Base-by-base conservation (phyloP, 2,113 vertebrate species). In the Plecturocebus donacophilus region DNA sequence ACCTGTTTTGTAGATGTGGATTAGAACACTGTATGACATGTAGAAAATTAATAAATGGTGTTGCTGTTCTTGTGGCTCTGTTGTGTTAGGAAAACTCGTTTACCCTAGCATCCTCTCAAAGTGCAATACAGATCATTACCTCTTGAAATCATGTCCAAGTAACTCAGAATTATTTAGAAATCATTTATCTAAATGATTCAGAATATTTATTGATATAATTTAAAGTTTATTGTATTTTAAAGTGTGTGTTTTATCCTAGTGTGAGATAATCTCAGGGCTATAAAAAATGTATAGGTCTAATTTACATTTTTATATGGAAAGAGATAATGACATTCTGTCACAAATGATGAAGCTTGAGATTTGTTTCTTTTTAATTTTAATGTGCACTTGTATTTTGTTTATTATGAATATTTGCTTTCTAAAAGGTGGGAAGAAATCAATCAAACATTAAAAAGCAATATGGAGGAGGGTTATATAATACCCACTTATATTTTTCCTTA, bases 251-350 rank as follows among this genome's bases (percentile, higher is more conserved):
- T 90, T 5, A 82, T 86, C 80, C 7, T 40, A 73, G 35, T 71
- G 47, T 77, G 82, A 89, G 17, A 66, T 84, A 79, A 92, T 71
- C 30, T 35, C 20, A 94, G 12, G 42, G 16, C 94, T 56, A 79
- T 92, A 47, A 84, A 87, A 97, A 94, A 77, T 52, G 3, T 12
- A 23, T 52, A 76, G 5, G 5, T 52, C n/a, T 61, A 82, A 75
- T 58, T 90, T 83, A 68, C 21, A 79, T 90, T 96, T 95, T 80
- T 64, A 66, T 71, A 76, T 96, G 19, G 54, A 82, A 95, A 45
- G 10, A 38, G 11, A 49, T 85, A 76, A 54, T 70, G 70, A 70
- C n/a, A 71, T 56, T 87, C 14, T 71, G 27, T 64, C 19, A 93
- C 25, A 90, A 92, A 68, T 76, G 3, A n/a, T 64, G 35, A 96